A percentile compares a stretch with the other conserved stretches of the same genome.
Conservation (phyloP, 1,140 invertebrate species). For the Pachypsylla venusta region DNA sequence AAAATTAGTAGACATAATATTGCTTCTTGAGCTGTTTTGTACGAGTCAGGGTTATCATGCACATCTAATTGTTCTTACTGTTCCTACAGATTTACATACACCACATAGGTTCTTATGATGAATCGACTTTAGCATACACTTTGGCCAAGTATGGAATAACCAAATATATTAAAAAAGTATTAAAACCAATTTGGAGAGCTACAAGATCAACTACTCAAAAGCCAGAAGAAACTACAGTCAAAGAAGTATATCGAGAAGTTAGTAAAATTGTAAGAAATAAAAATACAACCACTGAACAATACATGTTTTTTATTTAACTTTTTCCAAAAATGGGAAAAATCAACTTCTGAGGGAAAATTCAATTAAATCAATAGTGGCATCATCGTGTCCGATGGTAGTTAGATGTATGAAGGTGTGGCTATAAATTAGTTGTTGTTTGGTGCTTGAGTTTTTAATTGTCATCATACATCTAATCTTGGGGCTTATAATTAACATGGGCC, state of each 20-base stretch:
- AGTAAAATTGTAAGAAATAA: not conserved
- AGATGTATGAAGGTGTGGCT: no score
- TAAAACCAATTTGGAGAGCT: not conserved
- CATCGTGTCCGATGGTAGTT: no score
- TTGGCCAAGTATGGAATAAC: conserved; percentile 2
- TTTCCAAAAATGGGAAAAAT: no score
- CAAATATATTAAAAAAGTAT: not conserved
- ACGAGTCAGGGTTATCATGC: not conserved
- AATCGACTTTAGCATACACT: not conserved
- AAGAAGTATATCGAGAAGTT: conserved; percentile 2
- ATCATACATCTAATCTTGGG: no score
- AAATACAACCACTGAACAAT: no score
- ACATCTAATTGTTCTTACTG: not conserved
- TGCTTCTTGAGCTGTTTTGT: not conserved
- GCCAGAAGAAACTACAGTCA: not conserved
- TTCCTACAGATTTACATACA: not conserved
- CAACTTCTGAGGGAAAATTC: no score
- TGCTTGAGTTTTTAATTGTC: no score
- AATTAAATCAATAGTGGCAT: no score
- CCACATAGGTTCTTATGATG: not conserved
- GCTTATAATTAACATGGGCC: no score
- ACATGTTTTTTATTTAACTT: no score
- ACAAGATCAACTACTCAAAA: not conserved
- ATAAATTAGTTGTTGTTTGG: no score
- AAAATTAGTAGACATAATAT: not conserved